Percentiles rank a stretch among this genome's conserved stretches.
Evolutionary conservation across 2,797 vertebrate genomes (phyloP).

Genomic region (Arremon aurantiirostris): DNA sequence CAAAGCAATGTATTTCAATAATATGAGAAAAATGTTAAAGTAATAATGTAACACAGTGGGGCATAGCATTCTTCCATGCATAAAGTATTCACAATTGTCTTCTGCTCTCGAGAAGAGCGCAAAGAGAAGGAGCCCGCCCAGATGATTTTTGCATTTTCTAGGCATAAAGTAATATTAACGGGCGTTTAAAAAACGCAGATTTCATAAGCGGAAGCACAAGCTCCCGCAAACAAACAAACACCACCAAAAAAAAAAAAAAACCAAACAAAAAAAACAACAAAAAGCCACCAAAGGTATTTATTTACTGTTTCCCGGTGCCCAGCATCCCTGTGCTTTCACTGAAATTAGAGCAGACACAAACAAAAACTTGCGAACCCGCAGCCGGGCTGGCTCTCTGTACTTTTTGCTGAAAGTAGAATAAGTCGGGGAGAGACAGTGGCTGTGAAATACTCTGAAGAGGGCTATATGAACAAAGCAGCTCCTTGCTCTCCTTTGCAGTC

Average conservation of each 20-base stretch:
- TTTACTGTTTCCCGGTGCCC: not conserved
- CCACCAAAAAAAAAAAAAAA: too few species aligned
- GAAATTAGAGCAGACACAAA: not conserved
- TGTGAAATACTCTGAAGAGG: not conserved
- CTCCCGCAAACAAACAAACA: fast-evolving
- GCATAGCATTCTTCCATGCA: not conserved
- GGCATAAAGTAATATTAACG: not conserved
- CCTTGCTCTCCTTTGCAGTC: not conserved
- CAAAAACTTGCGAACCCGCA: not conserved
- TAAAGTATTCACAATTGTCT: not conserved
- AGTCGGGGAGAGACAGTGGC: too few species aligned
- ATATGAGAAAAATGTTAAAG: not conserved
- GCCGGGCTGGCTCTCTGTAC: not conserved
- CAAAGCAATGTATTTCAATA: not conserved
- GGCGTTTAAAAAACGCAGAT: not conserved
- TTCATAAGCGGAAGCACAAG: not conserved
- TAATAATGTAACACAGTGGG: not conserved
- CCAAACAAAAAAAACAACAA: too few species aligned
- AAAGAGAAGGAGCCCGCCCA: not conserved
- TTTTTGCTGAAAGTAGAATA: not conserved
- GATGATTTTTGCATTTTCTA: not conserved
- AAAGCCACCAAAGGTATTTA: not conserved
- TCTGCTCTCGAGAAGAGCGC: not conserved
- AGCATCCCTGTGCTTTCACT: not conserved
- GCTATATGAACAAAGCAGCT: not conserved